Conservation (phyloP, 2,113 vertebrate genomes). For the Ictalurus punctatus region DNA sequence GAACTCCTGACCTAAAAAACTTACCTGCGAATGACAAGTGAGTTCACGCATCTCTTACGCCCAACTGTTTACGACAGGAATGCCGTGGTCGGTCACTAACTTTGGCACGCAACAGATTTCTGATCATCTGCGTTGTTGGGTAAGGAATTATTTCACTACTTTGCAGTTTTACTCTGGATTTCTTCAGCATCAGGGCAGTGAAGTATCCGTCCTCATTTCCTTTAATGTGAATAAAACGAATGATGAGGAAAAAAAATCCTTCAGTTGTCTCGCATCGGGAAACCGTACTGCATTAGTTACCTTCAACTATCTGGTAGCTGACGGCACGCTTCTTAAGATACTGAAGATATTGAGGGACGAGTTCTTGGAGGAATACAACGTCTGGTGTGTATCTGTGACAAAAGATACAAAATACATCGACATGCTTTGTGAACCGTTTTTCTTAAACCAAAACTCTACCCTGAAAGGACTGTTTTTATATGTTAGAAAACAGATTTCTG, state of each 20-base stretch:
- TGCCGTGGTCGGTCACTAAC: slow-evolving; percentile 59
- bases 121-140: slow-evolving; percentile 88
- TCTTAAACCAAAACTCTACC: not conserved
- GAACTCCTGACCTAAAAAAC: slow-evolving; percentile 77
- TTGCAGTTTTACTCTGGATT: slow-evolving; percentile 81
- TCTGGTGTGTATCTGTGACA: slow-evolving; percentile 86
- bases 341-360: slow-evolving; percentile 77
- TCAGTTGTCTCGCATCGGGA: not conserved
- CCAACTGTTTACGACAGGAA: too few species aligned
- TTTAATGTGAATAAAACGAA: slow-evolving; percentile 59
- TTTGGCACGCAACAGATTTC: slow-evolving; percentile 87
- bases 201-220: slow-evolving; percentile 87
- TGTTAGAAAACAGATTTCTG: not conserved
- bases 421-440: not conserved
- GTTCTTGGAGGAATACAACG: slow-evolving; percentile 91
- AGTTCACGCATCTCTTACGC: not conserved
- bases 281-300: slow-evolving; percentile 58
- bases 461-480: not conserved
- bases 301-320: slow-evolving; percentile 85
- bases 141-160: slow-evolving; percentile 81
- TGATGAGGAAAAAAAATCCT: not conserved
- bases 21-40: slow-evolving; percentile 70
- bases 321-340: slow-evolving; percentile 83
- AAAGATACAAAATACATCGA: slow-evolving; percentile 17
- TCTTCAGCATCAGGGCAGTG: slow-evolving; percentile 90